phyloP scores from a whole-genome alignment of 2,113 vertebrate genomes.

The Chlorocebus sabaeus region DNA sequence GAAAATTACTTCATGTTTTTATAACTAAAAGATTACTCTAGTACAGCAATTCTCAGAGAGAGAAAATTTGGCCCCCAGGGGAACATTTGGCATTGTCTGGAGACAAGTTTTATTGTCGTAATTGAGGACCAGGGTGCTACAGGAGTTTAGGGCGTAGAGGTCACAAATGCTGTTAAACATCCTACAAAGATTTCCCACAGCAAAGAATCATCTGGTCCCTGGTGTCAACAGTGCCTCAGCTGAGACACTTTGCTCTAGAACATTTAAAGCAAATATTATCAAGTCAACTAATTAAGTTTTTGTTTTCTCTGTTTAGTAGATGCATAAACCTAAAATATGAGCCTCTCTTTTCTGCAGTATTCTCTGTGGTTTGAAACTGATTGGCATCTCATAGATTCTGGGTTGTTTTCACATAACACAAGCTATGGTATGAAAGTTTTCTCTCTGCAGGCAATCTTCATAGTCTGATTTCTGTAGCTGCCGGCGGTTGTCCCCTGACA shows the following conservation, averaged over 20 bases:
- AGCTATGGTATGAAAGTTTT: not conserved
- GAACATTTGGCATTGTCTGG: not conserved
- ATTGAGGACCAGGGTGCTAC: not conserved
- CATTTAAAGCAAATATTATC: not conserved
- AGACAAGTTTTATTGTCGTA: not conserved
- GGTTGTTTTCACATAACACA: not conserved
- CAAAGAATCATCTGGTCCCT: not conserved
- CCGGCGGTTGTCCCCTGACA: not conserved
- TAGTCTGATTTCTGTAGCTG: not conserved
- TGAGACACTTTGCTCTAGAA: not conserved
- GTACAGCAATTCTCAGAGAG: not conserved
- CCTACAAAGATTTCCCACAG: not conserved
- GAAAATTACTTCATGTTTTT: not conserved
- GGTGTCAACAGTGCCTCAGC: not conserved
- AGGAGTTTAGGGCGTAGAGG: fast-evolving
- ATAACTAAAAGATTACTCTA: not conserved
- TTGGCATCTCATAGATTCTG: not conserved
- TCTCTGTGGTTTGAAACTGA: slow-evolving; percentile 27
- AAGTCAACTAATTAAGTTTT: not conserved
- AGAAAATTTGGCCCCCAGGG: not conserved
- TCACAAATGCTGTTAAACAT: not conserved
- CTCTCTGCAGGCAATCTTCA: not conserved
- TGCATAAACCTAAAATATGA: not conserved
- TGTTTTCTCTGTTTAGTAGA: not conserved
- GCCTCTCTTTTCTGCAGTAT: not conserved